Evolutionary conservation across 2,888 invertebrate genomes (phyloP).

Genomic region (Glyphotaelius pellucidus): DNA sequence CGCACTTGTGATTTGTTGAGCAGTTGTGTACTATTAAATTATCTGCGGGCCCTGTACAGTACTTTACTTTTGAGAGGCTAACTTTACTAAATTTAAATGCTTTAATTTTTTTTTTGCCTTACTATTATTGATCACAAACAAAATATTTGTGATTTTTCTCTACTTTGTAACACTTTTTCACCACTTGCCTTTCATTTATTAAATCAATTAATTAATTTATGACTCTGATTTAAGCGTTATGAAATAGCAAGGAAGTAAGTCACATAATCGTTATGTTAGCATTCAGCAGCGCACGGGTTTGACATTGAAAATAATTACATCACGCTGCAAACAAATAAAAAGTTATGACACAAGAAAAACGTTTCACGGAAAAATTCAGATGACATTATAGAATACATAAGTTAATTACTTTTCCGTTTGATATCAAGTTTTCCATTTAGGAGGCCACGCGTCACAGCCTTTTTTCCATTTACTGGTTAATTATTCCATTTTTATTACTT

Average conservation of each 20-base stretch:
- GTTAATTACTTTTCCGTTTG: constrained; percentile 77
- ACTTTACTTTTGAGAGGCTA: no score
- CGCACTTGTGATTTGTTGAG: no score
- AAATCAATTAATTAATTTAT: no score
- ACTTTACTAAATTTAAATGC: no score
- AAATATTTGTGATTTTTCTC: no score
- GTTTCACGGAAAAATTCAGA: constrained; percentile 72
- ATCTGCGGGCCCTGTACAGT: no score
- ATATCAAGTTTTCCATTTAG: not conserved
- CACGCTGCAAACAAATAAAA: not conserved
- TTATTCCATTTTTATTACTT: not conserved
- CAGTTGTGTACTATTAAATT: no score
- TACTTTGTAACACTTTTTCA: no score
- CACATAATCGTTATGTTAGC: not conserved
- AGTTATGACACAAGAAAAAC: not conserved
- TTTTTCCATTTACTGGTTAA: not conserved
- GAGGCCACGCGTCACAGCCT: not conserved
- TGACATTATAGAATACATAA: constrained; percentile 78
- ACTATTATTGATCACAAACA: no score
- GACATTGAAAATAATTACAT: not conserved
- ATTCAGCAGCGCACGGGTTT: not conserved
- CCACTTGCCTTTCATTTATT: no score
- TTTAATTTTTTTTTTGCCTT: no score
- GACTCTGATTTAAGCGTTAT: no score
- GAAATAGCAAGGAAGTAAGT: not conserved